Evolutionary conservation across 2,888 invertebrate genomes (phyloP), one percentile per base, ranked within the genome.

Genomic region (Pseudoips prasinana): DNA sequence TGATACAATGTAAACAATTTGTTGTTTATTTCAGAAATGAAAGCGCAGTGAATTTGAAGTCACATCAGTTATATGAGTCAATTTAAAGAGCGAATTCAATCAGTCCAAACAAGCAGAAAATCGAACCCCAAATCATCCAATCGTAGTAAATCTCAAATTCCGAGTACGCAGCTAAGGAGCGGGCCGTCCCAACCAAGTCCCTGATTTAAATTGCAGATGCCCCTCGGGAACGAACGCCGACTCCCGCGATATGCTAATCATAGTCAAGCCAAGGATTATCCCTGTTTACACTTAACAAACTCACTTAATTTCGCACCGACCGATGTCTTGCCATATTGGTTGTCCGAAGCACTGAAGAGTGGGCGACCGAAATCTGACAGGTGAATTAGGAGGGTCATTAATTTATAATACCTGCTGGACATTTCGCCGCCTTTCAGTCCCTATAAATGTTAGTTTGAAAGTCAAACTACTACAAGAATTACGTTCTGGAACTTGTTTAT

Each of bases 201-300:
- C 84, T 84, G 84, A 88, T 88, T 87, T 88, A 85, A 87, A 87
- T 87, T 87, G 87, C 86, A 86, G 86, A 86, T 88, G 75, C 63
- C 81, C 77, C 74, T 69, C 69, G 78, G 77, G 77, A 69, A 61
- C 73, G 78, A 79, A 75, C 82, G 83, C 78, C 84, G 83, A 86
- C 86, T 81, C 69, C 78, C 82, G 82, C 86, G 87, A 86, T 86
- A 88, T 88, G 87, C 86, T 88, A 88, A 88, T 88, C 84, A 87
- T 84, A 85, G 83, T 71, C 83, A 81, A 87, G 86, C 85, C 72
- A 82, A 82, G 87, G 86, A 88, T 88, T 86, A 88, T 87, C 85
- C 86, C 85, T 86, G 86, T 88, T 87, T 87, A 88, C 87, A 86
- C 86, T 85, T 85, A 85, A 86, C 87, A 86, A 88, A 88, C 85